Percentiles rank a stretch among this genome's conserved stretches.
Evolutionary conservation across 1,140 invertebrate genomes (phyloP).

Genomic region (Drosophila jambulina): DNA sequence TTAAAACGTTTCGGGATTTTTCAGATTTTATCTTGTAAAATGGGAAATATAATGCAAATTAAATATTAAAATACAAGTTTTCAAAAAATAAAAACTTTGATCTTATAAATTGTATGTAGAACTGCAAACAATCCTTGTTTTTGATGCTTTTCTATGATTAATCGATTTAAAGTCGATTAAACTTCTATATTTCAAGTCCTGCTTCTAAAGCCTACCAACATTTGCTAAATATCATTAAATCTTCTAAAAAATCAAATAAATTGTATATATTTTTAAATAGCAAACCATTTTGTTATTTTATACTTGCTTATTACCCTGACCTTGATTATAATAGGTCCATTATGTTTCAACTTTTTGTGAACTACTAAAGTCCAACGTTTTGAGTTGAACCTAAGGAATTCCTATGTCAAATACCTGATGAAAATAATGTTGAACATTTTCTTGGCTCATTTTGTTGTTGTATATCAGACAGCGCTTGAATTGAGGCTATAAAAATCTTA

Average conservation of each 20-base stretch:
- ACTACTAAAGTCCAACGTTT: background rate
- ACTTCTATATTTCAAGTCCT: too few relatives aligned
- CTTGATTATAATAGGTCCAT: conserved; percentile 4
- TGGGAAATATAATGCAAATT: too few relatives aligned
- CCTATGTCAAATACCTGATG: background rate
- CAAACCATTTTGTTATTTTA: background rate
- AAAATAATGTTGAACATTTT: background rate
- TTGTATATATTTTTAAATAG: background rate
- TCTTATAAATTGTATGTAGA: too few relatives aligned
- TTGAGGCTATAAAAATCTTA: conserved; percentile 23
- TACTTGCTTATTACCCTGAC: background rate
- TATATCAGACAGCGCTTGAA: conserved; percentile 1
- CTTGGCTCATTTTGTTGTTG: conserved; percentile 1
- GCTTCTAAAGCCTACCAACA: background rate
- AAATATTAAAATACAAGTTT: too few relatives aligned
- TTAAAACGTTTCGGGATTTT: too few relatives aligned
- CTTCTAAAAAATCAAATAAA: background rate
- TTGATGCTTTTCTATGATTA: background rate
- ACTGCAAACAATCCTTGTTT: background rate
- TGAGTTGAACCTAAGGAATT: background rate
- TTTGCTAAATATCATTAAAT: background rate
- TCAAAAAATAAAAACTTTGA: too few relatives aligned
- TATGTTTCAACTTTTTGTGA: background rate
- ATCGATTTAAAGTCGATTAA: background rate
- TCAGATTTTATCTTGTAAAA: background rate